phyloP scores from a whole-genome alignment of 1,140 invertebrate species.

The Drosophila pruinosa region DNA sequence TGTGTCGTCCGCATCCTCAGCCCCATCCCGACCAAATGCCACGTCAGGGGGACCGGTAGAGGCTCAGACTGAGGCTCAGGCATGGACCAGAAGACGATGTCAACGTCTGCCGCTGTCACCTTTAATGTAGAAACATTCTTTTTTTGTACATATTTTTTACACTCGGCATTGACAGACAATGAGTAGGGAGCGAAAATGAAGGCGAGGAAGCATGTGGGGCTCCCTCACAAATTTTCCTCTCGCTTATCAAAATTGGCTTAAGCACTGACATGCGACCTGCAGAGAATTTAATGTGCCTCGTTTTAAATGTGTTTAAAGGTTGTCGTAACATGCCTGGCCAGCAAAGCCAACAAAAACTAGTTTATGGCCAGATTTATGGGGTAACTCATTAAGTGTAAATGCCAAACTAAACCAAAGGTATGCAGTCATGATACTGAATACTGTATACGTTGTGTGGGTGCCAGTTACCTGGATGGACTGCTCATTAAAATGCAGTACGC shows the following conservation, averaged over 20 bases:
- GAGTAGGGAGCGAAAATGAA: slow-evolving; percentile 25
- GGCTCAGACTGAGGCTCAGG: not conserved
- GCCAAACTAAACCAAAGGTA: slow-evolving; percentile 32
- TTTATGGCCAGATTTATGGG: slow-evolving; percentile 57
- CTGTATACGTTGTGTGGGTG: not conserved
- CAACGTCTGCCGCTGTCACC: slow-evolving; percentile 70
- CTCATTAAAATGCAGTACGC: slow-evolving; percentile 50
- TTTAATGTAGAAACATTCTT: slow-evolving; percentile 77
- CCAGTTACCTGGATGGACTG: not conserved
- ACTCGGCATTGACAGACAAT: slow-evolving; percentile 65
- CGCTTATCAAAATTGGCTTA: slow-evolving; percentile 77
- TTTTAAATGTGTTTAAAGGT: slow-evolving; percentile 6
- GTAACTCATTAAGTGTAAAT: slow-evolving; percentile 68
- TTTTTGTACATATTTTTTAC: slow-evolving; percentile 2
- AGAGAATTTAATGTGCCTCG: slow-evolving; percentile 52
- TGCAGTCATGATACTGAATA: not conserved
- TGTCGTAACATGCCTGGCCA: not conserved
- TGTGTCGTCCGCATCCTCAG: slow-evolving; percentile 28
- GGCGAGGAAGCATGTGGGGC: not conserved
- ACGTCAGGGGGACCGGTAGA: slow-evolving; percentile 41
- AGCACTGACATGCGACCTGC: slow-evolving; percentile 35
- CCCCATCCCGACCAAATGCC: not conserved
- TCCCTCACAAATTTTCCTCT: not conserved
- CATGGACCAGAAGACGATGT: slow-evolving; percentile 42
- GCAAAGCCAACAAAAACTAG: slow-evolving; percentile 42